Evolutionary conservation across 1,140 invertebrate species (phyloP), one percentile per base, ranked within the genome.

Genomic region (Zaprionus taronus): DNA sequence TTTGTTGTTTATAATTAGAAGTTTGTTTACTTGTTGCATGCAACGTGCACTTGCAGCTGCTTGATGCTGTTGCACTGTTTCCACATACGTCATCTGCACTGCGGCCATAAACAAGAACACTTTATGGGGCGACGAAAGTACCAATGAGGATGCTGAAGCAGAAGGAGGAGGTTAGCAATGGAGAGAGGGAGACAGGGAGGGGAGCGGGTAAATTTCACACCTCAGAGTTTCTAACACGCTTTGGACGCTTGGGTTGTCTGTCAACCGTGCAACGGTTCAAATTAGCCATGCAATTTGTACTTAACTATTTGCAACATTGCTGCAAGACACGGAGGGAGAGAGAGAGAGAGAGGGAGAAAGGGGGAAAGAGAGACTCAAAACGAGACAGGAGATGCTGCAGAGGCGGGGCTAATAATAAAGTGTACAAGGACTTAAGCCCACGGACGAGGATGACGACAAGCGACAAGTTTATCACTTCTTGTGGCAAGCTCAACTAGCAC

Each of bases 251-350:
- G 79, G 55, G 56, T 72, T 72, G 74, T 77, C 74, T 72, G 70
- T 77, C 74, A 77, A 77, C 74, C 22, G 56, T 83, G 83, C 84
- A 89, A 87, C 81, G 74, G 84, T 78, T 79, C 83, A 87, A 87
- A 87, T 87, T 87, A 89, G 83, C 83, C 83, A 84, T 87, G 83
- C 83, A 87, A 87, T 87, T 89, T 87, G 83, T 89, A 89, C 72
- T 89, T 89, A 89, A 81, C 81, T 71, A 87, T 83, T 83, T 87
- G 70, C 84, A 77, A 82, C 68, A 67, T 17, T 66, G 57, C 72
- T 20, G 57, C 51, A 44, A 68, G 55, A 34, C 5, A 36, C 41
- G 26, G 15, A 34, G 44, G 34, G 5, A 3, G 2, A n/a, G 15
- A 26, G 5, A 26, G 12, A 4, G 36, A 5, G 12, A 15, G 26